Conservation (phyloP, 1,140 invertebrate genomes). For the Sycobia sp. region DNA sequence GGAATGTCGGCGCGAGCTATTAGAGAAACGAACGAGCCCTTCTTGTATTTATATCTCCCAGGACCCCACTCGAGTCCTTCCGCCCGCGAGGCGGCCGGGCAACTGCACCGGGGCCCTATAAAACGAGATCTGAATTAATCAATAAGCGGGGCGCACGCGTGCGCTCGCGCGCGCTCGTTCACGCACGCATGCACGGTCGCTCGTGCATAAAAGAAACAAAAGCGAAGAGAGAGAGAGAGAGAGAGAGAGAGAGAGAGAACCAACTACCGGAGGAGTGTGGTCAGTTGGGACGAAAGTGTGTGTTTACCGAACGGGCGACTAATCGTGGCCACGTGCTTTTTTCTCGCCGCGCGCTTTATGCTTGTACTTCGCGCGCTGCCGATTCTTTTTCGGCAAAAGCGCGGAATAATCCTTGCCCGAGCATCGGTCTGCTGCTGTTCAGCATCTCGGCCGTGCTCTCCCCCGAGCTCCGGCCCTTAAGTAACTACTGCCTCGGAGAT, state of each 20-base stretch:
- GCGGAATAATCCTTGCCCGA: constrained; percentile 23
- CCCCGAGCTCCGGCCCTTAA: too few relatives aligned
- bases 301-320: constrained; percentile 21
- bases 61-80: too few relatives aligned
- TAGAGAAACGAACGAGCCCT: constrained; percentile 10
- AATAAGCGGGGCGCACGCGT: constrained; percentile 10
- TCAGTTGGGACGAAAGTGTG: background rate
- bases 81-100: too few relatives aligned
- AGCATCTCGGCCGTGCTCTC: too few relatives aligned
- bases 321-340: constrained; percentile 30
- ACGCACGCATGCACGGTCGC: too few relatives aligned
- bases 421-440: too few relatives aligned
- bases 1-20: constrained; percentile 32
- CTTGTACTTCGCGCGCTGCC: constrained; percentile 21
- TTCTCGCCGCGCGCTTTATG: background rate
- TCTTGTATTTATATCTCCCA: background rate
- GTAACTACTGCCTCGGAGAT: too few relatives aligned
- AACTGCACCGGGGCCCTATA: background rate
- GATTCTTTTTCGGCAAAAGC: constrained; percentile 25
- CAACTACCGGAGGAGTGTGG: background rate
- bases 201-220: constrained; percentile 9
- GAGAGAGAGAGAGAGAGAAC: background rate
- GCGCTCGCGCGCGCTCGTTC: background rate
- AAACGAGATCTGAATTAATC: constrained; percentile 36
- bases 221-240: background rate